These are phyloP conservation scores for Sigmodon hispidus DNA, from an alignment of 2,113 vertebrate genomes.

Conservation along the genomic window DNA sequence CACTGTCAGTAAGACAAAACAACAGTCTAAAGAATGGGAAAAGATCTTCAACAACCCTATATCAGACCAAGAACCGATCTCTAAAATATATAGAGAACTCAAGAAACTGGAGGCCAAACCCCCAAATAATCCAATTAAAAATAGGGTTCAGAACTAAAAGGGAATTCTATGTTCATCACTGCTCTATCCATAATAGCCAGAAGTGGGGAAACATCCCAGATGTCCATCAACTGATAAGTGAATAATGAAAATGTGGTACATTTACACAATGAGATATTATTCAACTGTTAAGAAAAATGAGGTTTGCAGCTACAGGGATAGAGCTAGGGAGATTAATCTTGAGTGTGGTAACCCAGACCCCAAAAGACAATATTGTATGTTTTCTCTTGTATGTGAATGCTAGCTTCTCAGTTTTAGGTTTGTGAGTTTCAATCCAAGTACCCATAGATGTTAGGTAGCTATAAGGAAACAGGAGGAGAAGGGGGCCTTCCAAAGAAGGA, in stretches of 20 bases:
- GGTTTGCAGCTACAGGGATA: not conserved
- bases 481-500: not conserved
- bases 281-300: not conserved
- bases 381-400: not conserved
- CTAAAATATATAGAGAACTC: too few relatives aligned
- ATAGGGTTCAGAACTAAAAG: too few relatives aligned
- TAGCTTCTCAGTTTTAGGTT: not conserved
- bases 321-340: not conserved
- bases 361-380: not conserved
- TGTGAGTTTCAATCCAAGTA: not conserved
- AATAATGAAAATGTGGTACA: not conserved
- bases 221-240: not conserved
- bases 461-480: not conserved
- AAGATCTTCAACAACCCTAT: not conserved
- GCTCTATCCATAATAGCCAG: not conserved
- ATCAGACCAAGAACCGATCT: not conserved
- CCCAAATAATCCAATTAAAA: too few relatives aligned
- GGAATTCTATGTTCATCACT: not conserved
- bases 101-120: too few relatives aligned
- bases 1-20: rapidly evolving
- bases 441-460: not conserved
- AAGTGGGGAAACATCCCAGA: not conserved
- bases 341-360: not conserved
- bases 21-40: not conserved
- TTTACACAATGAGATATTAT: not conserved